These are phyloP conservation scores for Aspidiotus destructor DNA, from an alignment of 2,888 invertebrate genomes.

Conservation along the genomic window DNA sequence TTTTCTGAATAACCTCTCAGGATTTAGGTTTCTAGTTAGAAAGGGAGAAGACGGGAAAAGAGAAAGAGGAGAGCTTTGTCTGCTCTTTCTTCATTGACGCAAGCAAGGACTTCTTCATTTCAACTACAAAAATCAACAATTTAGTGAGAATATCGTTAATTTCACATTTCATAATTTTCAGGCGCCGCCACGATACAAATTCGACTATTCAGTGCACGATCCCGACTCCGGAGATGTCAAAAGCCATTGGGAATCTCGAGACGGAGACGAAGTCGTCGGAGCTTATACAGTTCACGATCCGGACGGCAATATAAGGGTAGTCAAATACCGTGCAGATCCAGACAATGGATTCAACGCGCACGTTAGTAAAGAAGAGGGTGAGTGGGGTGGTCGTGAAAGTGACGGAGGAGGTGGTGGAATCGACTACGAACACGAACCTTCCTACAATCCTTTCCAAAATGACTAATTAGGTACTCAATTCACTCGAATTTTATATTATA, in stretches of 20 bases:
- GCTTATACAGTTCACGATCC: slow-evolving; percentile 42
- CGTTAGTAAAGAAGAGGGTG: slow-evolving; percentile 38
- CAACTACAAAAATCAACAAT: neutral
- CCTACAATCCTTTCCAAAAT: slow-evolving; percentile 17
- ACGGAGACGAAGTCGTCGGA: slow-evolving; percentile 45
- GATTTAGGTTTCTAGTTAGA: no score
- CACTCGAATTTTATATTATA: no score
- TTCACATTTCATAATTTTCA: slow-evolving; percentile 36
- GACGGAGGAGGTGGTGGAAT: slow-evolving; percentile 37
- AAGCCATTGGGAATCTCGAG: slow-evolving; percentile 45
- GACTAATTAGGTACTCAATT: neutral
- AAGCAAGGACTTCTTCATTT: no score
- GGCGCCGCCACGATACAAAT: slow-evolving; percentile 44
- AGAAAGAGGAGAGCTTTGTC: no score
- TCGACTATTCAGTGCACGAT: slow-evolving; percentile 45
- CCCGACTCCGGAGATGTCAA: slow-evolving; percentile 46
- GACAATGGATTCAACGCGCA: slow-evolving; percentile 39
- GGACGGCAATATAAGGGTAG: slow-evolving; percentile 37
- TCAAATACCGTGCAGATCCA: slow-evolving; percentile 39
- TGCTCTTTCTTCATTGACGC: no score
- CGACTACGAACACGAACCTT: slow-evolving; percentile 6
- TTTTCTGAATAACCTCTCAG: no score
- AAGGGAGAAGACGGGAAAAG: no score
- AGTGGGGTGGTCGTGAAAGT: slow-evolving; percentile 36
- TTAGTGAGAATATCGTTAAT: neutral